These are phyloP conservation scores for Pristionchus exspectatus DNA, from an alignment of 2,888 invertebrate genomes.

Conservation along the genomic window DNA sequence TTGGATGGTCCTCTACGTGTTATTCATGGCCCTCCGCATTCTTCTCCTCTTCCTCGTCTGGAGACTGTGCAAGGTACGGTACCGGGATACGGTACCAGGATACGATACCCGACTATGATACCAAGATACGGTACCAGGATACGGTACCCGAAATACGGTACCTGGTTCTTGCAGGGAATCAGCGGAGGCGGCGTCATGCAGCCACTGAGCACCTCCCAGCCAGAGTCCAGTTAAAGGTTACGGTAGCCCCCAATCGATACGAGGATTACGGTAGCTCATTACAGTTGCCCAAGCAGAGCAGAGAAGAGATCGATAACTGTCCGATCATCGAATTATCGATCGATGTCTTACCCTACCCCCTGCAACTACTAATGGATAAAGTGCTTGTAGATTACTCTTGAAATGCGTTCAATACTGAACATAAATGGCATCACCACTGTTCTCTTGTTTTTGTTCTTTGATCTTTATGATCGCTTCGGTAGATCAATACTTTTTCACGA, in stretches of 20 bases:
- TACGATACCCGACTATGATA: not conserved
- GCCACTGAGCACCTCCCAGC: not conserved
- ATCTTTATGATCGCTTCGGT: not conserved
- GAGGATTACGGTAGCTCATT: not conserved
- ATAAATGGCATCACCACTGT: not conserved
- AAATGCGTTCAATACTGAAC: no score
- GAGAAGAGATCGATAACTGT: not conserved
- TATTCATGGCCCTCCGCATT: not conserved
- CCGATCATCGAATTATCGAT: not conserved
- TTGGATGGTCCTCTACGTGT: not conserved
- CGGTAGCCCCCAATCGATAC: not conserved
- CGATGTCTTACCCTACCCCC: not conserved
- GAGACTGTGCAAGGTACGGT: slow-evolving; percentile 7
- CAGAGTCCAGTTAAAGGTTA: slow-evolving; percentile 1
- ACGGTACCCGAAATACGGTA: not conserved
- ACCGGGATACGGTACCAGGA: not conserved
- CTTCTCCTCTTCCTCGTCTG: not conserved
- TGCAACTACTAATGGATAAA: slow-evolving; percentile 4
- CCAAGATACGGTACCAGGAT: not conserved
- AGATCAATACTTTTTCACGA: no score
- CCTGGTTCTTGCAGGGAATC: not conserved
- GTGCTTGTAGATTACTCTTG: slow-evolving; percentile 1
- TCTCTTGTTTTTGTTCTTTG: not conserved
- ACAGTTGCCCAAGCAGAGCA: not conserved
- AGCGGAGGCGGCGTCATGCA: not conserved